phyloP scores from a whole-genome alignment of 1,140 invertebrate species.

The Rhynchophorus ferrugineus region DNA sequence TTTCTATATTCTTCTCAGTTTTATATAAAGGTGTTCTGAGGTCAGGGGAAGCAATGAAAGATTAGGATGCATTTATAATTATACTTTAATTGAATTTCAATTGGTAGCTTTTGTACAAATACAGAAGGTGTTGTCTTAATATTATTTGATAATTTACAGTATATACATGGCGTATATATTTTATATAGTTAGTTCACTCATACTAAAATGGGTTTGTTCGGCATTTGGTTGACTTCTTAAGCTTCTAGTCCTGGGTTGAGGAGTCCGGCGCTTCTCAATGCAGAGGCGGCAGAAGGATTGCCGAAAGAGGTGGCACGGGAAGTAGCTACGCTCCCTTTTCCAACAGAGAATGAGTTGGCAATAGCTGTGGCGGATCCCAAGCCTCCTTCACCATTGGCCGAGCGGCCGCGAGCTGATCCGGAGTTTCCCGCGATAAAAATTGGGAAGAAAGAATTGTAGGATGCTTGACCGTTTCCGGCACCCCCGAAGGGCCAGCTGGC shows the following conservation, averaged over 20 bases:
- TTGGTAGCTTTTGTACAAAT: background rate
- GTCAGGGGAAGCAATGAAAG: too few species aligned
- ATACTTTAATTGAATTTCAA: background rate
- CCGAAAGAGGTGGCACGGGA: conserved; percentile 63
- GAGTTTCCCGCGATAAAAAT: conserved; percentile 48
- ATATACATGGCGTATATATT: background rate
- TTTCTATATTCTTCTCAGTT: too few species aligned
- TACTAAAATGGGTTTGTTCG: too few species aligned
- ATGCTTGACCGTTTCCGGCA: conserved; percentile 21
- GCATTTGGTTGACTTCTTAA: too few species aligned
- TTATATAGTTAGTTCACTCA: too few species aligned
- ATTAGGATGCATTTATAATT: too few species aligned
- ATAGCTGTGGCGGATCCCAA: conserved; percentile 53
- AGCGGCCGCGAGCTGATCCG: conserved; percentile 32
- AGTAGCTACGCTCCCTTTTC: conserved; percentile 42
- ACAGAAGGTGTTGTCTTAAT: background rate
- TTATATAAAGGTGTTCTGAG: too few species aligned
- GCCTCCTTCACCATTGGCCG: conserved; percentile 50
- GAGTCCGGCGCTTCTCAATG: conserved; percentile 22
- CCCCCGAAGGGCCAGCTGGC: conserved; percentile 32
- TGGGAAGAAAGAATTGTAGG: conserved; percentile 53
- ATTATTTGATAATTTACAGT: background rate
- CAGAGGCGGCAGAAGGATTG: conserved; percentile 36
- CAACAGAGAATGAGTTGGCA: conserved; percentile 24
- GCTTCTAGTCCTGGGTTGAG: conserved; percentile 14